Base-by-base conservation (phyloP, 2,797 vertebrate species). In the Craterocephalus amniculus region DNA sequence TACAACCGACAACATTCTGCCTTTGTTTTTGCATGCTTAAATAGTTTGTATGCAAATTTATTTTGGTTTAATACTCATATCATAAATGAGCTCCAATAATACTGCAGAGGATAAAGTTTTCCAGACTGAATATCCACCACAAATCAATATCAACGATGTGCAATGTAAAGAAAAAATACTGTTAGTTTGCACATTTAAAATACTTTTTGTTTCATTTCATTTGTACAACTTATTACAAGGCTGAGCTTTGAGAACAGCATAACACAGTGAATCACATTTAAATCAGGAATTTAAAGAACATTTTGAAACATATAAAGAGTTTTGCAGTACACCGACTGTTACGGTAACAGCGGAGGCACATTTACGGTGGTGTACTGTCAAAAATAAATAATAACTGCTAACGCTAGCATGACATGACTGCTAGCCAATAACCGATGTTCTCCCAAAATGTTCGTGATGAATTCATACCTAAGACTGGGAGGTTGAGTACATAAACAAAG, bases 371-470 rank as follows among this genome's bases (percentile, higher is more conserved):
- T 20, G 11, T 9, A 58, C 7, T 6, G 65, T 20, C 56, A 20
- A 27, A 26, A 34, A 67, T 24, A 48, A 58, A 32, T 6, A 24
- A 4, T 24, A 67, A 35, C 31, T 31, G 52, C 27, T 24, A 20
- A 18, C n/a, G 24, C 40, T 58, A 14, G 65, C n/a, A 48, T 49
- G 7, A 13, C 26, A 49, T 58, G 9, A 48, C 16, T 35, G 16
- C 31, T 18, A 55, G 65, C 7, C 6, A 40, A 52, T 69, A 24
- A 58, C 32, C 24, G 45, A 27, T 59, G 34, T 13, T 3, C 27
- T 52, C 22, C 31, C 65, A 48, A 58, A 49, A 2, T 14, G 32
- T n/a, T 58, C 65, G 55, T 45, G 29, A 35, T 66, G 2, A 66
- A 66, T 20, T 55, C 27, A 26, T 43, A 27, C 36, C 20, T 45